Base-by-base conservation (phyloP, 2,113 vertebrate genomes). In the Periophthalmodon schlosseri region DNA sequence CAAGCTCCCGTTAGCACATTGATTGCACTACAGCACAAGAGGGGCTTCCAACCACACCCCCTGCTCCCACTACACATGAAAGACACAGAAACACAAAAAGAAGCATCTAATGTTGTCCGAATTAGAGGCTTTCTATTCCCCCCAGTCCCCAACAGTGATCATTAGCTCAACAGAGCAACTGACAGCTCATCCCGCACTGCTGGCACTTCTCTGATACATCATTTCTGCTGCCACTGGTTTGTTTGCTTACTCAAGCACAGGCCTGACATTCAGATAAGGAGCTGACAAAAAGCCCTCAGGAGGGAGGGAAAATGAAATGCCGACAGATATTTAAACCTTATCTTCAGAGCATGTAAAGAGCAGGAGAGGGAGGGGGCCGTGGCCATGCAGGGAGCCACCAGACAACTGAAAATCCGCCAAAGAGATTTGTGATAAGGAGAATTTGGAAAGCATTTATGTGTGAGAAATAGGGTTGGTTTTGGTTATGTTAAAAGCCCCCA, bases 231-330 rank as follows among this genome's bases (percentile, higher is more conserved):
- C 82, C 77, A 74, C 82, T 77, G 78, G 85, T 88, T 90, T 92
- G 86, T 92, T 91, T 93, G 87, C 90, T 90, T 87, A 85, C 84
- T 89, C 87, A 84, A 83, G 86, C 84, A 86, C 74, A 82, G 81
- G 76, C 65, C 75, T 86, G 90, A 90, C 90, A 88, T 87, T 90
- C 80, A 78, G 83, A 91, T 88, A 87, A 87, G 74, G 87, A 86
- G 81, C 81, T 83, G 89, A 90, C 82, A 90, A 91, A 91, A 77
- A 84, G 67, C 79, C 88, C 81, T 85, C 58, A 50, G 49, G 70
- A 79, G 75, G 71, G 84, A 79, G 73, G 66, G 71, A 64, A 84
- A 78, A 83, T 75, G 80, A 81, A 90, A 90, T 76, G 73, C 66
- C 49, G 73, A 85, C 78, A 92, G 85, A 88, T 87, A 88, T 81